Conservation (phyloP, 2,797 vertebrate species). For the Gouania willdenowi region DNA sequence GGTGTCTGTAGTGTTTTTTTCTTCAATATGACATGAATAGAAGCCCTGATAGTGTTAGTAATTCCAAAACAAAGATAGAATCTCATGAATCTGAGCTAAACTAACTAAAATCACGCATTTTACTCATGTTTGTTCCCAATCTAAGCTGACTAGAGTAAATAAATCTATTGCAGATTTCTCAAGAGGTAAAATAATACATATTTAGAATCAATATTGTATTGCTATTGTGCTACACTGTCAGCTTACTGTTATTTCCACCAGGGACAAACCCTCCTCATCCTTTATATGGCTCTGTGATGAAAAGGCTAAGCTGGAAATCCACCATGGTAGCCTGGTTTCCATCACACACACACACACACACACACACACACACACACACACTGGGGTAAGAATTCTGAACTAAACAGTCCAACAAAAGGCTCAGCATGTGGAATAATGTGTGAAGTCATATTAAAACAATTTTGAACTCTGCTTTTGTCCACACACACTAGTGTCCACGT, state of each 20-base stretch:
- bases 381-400: constrained; percentile 22
- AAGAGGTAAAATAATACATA: constrained; percentile 21
- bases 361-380: constrained; percentile 33
- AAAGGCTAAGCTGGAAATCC: constrained; percentile 28
- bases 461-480: no score
- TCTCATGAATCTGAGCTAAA: no score
- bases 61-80: no score
- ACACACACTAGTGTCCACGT: no score
- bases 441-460: no score
- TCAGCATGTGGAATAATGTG: no score
- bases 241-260: constrained; percentile 44
- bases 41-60: no score
- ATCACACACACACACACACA: constrained; percentile 23
- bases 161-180: constrained; percentile 45
- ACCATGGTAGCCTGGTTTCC: constrained; percentile 23
- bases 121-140: constrained; percentile 20
- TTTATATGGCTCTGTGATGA: constrained; percentile 9
- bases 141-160: constrained; percentile 34
- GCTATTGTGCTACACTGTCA: constrained; percentile 34
- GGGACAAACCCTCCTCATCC: constrained; percentile 19
- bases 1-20: no score
- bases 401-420: constrained; percentile 13
- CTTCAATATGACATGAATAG: no score
- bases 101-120: no score
- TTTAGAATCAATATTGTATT: no score